Base-by-base conservation (phyloP, 2,113 vertebrate species). In the Acanthochromis polyacanthus region DNA sequence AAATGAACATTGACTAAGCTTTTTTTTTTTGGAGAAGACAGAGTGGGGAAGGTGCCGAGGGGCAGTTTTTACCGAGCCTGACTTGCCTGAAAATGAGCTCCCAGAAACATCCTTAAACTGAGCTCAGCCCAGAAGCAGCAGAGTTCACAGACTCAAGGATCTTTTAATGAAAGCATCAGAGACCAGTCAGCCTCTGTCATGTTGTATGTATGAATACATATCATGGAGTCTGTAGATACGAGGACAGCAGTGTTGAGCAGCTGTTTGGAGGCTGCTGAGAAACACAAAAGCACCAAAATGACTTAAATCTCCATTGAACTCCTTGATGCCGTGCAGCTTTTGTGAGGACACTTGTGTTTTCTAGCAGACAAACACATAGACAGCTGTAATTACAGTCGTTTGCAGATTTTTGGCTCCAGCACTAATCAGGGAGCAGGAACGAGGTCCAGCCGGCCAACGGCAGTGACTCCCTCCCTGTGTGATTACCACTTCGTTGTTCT, bases 1-100 rank as follows among this genome's bases (percentile, higher is more conserved):
- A 65, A 83, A 80, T 88, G 48, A 75, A 81, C 66, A 76, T 69
- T 68, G 73, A 87, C 85, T 84, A 68, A 78, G 63, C 51, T 9
- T 36, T 36, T 8, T 8, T 36, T 80, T 84, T 85, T 69, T 23
- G 51, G 19, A 50, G 43, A 63, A 75, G 25, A 75, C 45, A 22
- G 38, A 63, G 32, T 16, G 12, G 28, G 25, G 17, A 78, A 64
- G 62, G 61, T 60, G 53, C 63, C 25, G 0, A 20, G 43, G 63
- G 84, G 58, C 62, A 74, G 56, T 82, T 89, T 30, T 81, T 81
- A 69, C 5, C 38, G 65, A 85, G 79, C 77, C 38, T 70, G 68
- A 74, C 65, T 20, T 2, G 65, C 61, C 45, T 89, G 8, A 66
- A 61, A 86, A 89, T 85, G 1, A 77, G 65, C 45, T 60, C n/a